Conservation (phyloP, 2,797 vertebrate species). For the Triplophysa yarkandensis region DNA sequence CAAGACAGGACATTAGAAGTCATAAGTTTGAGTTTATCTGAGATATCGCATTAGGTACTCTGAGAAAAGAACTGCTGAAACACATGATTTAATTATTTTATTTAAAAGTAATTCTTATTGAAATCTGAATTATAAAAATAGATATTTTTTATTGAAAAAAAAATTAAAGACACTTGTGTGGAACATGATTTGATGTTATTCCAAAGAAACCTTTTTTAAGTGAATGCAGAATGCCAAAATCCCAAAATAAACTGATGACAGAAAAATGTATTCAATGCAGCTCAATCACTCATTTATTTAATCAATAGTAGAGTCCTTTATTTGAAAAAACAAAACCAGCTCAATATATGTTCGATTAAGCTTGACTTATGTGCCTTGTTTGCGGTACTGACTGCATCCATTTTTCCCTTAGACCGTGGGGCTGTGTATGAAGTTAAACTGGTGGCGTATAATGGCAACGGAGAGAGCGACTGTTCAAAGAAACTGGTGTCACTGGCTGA, state of each 20-base stretch:
- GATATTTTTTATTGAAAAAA: too few relatives aligned
- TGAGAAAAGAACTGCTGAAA: too few relatives aligned
- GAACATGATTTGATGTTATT: too few relatives aligned
- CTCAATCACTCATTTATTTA: not conserved
- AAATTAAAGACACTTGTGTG: too few relatives aligned
- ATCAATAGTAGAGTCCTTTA: slow-evolving; percentile 22
- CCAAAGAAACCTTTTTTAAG: too few relatives aligned
- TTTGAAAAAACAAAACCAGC: slow-evolving; percentile 6
- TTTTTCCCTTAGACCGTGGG: slow-evolving; percentile 63
- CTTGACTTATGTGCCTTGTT: slow-evolving; percentile 7
- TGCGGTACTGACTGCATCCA: not conserved
- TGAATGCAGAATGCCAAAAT: not conserved
- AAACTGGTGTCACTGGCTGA: slow-evolving; percentile 73
- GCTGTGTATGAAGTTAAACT: slow-evolving; percentile 78
- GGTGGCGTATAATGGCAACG: slow-evolving; percentile 75
- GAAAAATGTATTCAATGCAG: not conserved
- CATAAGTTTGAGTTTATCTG: not conserved
- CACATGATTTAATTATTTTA: too few relatives aligned
- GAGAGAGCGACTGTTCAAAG: slow-evolving; percentile 74
- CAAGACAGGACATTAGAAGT: not conserved
- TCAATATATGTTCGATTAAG: slow-evolving; percentile 10
- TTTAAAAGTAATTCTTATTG: too few relatives aligned
- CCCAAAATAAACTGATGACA: not conserved
- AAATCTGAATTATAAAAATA: too few relatives aligned
- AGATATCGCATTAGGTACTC: not conserved